Conservation (phyloP, 2,888 invertebrate species). For the Andrena flavipes region DNA sequence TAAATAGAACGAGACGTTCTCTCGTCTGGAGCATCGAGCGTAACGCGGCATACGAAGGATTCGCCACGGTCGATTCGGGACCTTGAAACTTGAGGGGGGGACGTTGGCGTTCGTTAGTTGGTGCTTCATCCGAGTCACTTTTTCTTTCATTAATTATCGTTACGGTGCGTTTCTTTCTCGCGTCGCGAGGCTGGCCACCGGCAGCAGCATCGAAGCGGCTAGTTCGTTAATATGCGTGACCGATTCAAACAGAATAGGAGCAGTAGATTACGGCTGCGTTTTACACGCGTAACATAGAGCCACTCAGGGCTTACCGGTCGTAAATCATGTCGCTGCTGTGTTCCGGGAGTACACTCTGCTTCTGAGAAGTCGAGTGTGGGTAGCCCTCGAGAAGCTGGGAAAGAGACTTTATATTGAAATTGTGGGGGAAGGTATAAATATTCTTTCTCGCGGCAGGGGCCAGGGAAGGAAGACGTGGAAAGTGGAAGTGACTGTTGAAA, state of each 20-base stretch:
- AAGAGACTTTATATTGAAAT: conserved; percentile 38
- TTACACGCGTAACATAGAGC: conserved; percentile 17
- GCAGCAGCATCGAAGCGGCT: conserved; percentile 6
- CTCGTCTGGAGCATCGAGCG: neutral
- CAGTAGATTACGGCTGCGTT: conserved; percentile 29
- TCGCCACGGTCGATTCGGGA: conserved; percentile 15
- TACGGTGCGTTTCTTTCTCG: conserved; percentile 28
- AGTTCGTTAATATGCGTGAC: conserved; percentile 41
- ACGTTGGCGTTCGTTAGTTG: conserved; percentile 9
- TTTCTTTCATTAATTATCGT: conserved; percentile 37
- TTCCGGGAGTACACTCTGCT: conserved; percentile 29
- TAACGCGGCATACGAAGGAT: neutral
- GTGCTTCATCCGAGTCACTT: neutral
- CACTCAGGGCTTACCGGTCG: conserved; percentile 32
- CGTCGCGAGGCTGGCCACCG: neutral
- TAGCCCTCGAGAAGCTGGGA: conserved; percentile 12
- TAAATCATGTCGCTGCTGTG: conserved; percentile 38
- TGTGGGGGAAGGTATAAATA: conserved; percentile 21
- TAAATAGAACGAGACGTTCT: conserved; percentile 41
- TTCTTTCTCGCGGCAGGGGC: conserved; percentile 6
- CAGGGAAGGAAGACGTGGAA: conserved; percentile 9
- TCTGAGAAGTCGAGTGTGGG: conserved; percentile 25
- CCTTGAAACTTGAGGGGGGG: neutral
- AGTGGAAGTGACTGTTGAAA: conserved; percentile 10
- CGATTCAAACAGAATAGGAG: conserved; percentile 41